A percentile compares a stretch with the other conserved stretches of the same genome.
Conservation (phyloP, 2,113 vertebrate genomes). For the Eudorcas thomsonii region DNA sequence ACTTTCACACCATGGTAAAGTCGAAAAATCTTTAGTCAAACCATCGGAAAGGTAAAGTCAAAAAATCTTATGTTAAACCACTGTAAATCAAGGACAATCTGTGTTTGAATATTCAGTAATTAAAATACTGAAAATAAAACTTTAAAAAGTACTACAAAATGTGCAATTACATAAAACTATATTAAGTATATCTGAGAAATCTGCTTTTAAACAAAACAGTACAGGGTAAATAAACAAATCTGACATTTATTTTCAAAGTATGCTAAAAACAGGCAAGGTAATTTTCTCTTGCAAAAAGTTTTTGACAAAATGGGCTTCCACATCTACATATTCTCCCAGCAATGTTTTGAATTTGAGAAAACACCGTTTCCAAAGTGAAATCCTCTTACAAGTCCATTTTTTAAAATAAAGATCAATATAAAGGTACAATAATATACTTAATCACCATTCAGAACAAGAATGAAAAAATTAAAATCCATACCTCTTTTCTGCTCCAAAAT, state of each 20-base stretch:
- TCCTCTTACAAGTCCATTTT: neutral
- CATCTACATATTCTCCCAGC: neutral
- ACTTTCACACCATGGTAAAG: neutral
- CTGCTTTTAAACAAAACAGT: neutral
- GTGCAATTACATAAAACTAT: neutral
- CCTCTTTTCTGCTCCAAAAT: constrained; percentile 28
- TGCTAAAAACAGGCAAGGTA: neutral
- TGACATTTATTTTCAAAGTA: constrained; percentile 1
- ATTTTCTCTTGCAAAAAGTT: neutral
- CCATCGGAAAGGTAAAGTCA: neutral
- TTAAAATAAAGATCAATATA: neutral
- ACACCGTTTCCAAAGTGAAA: neutral
- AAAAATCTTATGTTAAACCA: neutral
- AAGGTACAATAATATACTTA: neutral
- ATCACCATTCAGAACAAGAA: neutral
- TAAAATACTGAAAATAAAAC: neutral
- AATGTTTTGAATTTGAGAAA: neutral
- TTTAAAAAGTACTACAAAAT: neutral
- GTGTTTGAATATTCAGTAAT: neutral
- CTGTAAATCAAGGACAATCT: neutral
- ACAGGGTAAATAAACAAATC: neutral
- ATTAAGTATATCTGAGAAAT: neutral
- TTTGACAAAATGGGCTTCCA: neutral
- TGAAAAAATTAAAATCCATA: neutral
- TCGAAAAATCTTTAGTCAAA: neutral